Base-by-base conservation (phyloP, 2,797 vertebrate genomes). In the Hipposideros larvatus region DNA sequence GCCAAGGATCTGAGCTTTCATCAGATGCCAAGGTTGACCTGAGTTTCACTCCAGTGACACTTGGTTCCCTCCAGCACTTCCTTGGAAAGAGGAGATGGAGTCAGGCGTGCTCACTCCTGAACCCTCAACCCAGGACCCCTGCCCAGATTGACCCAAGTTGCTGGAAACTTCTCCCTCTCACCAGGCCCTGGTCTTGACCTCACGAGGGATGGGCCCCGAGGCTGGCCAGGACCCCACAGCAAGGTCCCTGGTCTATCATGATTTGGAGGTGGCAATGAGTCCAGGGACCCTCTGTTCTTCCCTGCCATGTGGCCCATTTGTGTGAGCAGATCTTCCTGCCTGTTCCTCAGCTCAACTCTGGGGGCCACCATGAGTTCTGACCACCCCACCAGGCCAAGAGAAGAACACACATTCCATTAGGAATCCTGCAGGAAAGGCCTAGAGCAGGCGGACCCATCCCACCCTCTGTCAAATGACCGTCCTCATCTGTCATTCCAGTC, bases 301-400 rank as follows among this genome's bases (percentile, higher is more conserved):
- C 21, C 34, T 2, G 1, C 26, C 1, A 0, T 34, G 46, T 11
- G 7, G 18, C 61, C 70, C 57, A 11, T 14, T 24, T 87, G 14
- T 11, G 63, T 5, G 82, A 55, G 46, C 61, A 53, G 9, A 1
- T 18, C 16, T 37, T n/a, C 26, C 34, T 21, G 11, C 68, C 71
- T 19, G 46, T 55, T 78, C 63, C 85, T 70, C 22, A 26, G 24
- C 26, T 71, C 41, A 3, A 26, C n/a, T 51, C n/a, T 21, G 13
- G 9, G 65, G 14, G 10, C 46, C 21, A 7, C 66, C 24, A 2
- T 8, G 37, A 26, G 1, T 22, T n/a, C n/a, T 28, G 15, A 73
- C 31, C 7, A 37, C 84, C 55, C 5, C n/a, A 48, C 48, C 11
- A 28, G 70, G 28, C 59, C 59, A 31, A 34, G 61, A 51, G 53